Evolutionary conservation across 2,888 invertebrate species (phyloP).

Genomic region (Exocentrus adspersus): DNA sequence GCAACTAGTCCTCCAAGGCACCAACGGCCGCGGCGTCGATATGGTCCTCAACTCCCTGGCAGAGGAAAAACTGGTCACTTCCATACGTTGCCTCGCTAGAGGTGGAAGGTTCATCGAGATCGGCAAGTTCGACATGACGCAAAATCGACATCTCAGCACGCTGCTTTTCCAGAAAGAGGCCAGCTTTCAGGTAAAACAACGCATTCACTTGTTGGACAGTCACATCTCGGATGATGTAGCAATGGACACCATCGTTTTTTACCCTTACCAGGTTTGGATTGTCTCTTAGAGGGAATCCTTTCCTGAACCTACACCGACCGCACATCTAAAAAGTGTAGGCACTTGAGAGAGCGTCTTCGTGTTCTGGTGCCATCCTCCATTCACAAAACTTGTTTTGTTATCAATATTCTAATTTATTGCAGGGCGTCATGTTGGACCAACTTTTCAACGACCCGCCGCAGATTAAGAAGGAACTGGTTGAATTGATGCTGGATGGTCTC

Average conservation of each 20-base stretch:
- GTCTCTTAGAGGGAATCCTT: no score
- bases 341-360: no score
- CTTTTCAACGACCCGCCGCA: background rate
- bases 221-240: no score
- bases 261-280: no score
- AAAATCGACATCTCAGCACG: constrained; percentile 73
- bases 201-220: no score
- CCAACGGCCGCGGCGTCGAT: constrained; percentile 89
- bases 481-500: constrained; percentile 25
- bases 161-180: constrained; percentile 76
- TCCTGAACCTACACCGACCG: no score
- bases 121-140: constrained; percentile 83
- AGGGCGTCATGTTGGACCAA: constrained; percentile 72
- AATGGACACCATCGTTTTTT: no score
- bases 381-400: no score
- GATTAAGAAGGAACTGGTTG: background rate
- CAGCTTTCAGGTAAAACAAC: constrained; percentile 72
- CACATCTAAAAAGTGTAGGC: no score
- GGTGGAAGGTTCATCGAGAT: constrained; percentile 84
- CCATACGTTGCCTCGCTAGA: constrained; percentile 69
- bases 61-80: constrained; percentile 87
- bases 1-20: constrained; percentile 80
- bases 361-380: no score
- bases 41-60: constrained; percentile 92
- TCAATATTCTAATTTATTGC: no score